Evolutionary conservation across 2,888 invertebrate genomes (phyloP).

Genomic region (Eupithecia dodoneata): DNA sequence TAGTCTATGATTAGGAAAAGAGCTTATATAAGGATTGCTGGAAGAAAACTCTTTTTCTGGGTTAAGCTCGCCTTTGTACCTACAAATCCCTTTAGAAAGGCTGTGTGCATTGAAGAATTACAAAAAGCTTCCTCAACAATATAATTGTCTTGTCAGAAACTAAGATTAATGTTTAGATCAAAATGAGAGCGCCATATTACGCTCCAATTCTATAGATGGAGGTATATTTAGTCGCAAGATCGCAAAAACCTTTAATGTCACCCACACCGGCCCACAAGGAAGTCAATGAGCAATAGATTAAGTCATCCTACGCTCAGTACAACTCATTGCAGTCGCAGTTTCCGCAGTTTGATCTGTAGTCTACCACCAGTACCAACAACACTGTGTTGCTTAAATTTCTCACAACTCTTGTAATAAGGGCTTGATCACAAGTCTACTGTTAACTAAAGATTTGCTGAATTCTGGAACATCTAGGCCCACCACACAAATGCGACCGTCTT

Average conservation of each 20-base stretch:
- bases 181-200: background rate
- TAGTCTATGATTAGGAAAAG: background rate
- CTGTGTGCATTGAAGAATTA: too few relatives aligned
- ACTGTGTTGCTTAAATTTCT: slow-evolving; percentile 23
- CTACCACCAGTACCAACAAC: slow-evolving; percentile 19
- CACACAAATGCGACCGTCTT: too few relatives aligned
- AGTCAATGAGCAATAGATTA: slow-evolving; percentile 40
- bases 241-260: slow-evolving; percentile 40
- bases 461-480: too few relatives aligned
- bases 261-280: slow-evolving; percentile 46
- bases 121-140: background rate
- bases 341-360: slow-evolving; percentile 40
- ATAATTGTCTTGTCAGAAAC: background rate
- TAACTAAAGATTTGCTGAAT: too few relatives aligned
- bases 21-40: background rate
- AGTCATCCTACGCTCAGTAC: slow-evolving; percentile 41
- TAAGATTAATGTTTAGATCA: background rate
- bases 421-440: background rate
- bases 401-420: slow-evolving; percentile 13
- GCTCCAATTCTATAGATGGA: background rate
- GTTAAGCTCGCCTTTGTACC: background rate
- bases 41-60: background rate
- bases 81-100: background rate
- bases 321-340: slow-evolving; percentile 35
- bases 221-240: slow-evolving; percentile 4